Percentiles rank a stretch among this genome's conserved stretches.
These are phyloP conservation scores for Nowickia ferox DNA, from an alignment of 2,888 invertebrate species.

Conservation along the genomic window DNA sequence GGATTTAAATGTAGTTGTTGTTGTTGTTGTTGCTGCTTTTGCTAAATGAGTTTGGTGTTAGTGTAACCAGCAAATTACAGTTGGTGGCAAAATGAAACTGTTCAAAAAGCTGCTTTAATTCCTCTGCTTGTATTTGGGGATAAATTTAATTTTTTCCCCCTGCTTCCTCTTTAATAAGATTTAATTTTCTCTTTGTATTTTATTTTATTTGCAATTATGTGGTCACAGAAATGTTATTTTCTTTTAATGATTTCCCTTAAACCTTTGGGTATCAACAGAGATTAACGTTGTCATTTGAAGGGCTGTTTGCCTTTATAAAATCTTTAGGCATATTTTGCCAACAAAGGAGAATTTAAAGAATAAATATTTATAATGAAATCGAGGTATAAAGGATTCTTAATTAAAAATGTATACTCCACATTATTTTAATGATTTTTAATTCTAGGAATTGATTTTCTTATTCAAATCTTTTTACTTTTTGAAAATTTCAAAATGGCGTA, in stretches of 20 bases:
- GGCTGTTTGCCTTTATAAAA: no score
- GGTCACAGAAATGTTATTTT: background rate
- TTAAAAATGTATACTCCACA: no score
- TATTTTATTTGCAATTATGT: conserved; percentile 19
- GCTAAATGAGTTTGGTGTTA: background rate
- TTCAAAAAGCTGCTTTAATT: conserved; percentile 16
- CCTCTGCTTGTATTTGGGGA: background rate
- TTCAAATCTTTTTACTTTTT: no score
- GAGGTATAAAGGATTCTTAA: no score
- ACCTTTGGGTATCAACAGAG: background rate
- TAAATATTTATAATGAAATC: no score
- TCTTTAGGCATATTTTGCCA: no score
- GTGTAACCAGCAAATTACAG: conserved; percentile 15
- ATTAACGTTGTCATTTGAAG: no score
- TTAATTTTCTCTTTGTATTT: background rate
- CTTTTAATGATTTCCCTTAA: background rate
- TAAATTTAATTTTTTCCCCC: background rate
- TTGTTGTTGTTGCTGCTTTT: background rate
- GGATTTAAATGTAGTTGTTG: conserved; percentile 1
- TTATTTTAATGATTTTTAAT: no score
- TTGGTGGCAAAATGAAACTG: conserved; percentile 25
- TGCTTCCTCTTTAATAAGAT: background rate
- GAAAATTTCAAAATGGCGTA: no score
- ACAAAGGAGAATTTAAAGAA: no score
- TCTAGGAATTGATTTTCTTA: no score